A percentile compares a stretch with the other conserved stretches of the same genome.
phyloP scores from a whole-genome alignment of 1,140 invertebrate genomes.

The Drosophila tani region DNA sequence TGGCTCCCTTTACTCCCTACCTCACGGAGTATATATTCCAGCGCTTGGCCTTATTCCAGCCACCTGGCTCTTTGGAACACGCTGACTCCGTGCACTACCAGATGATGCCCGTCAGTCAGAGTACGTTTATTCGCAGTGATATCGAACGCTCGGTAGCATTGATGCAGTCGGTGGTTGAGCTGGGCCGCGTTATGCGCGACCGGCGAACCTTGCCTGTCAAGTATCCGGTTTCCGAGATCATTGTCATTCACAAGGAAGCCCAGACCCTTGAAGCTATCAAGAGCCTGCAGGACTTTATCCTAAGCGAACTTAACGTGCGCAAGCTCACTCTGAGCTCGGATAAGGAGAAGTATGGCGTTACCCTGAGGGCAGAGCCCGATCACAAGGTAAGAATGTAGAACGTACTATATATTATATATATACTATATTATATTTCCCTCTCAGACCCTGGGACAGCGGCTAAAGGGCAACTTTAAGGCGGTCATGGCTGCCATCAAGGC shows the following conservation, averaged over 20 bases:
- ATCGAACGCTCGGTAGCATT: slow-evolving; percentile 95
- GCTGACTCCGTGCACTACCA: slow-evolving; percentile 93
- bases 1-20: slow-evolving; percentile 99
- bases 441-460: slow-evolving; percentile 91
- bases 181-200: slow-evolving; percentile 96
- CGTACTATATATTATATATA: not conserved
- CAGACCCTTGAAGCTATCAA: slow-evolving; percentile 92
- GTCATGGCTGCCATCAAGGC: slow-evolving; percentile 93
- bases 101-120: slow-evolving; percentile 92
- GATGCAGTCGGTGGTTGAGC: slow-evolving; percentile 98
- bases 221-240: slow-evolving; percentile 98
- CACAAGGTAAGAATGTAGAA: slow-evolving; percentile 86
- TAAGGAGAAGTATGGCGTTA: slow-evolving; percentile 97
- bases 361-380: slow-evolving; percentile 97
- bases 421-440: not conserved
- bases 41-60: slow-evolving; percentile 87
- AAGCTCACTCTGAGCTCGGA: slow-evolving; percentile 95
- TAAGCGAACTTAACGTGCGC: slow-evolving; percentile 97
- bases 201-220: slow-evolving; percentile 97
- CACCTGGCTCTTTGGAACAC: slow-evolving; percentile 51
- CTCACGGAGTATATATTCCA: slow-evolving; percentile 98
- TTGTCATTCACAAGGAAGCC: slow-evolving; percentile 95
- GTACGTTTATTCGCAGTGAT: slow-evolving; percentile 91
- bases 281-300: slow-evolving; percentile 93
- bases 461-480: slow-evolving; percentile 96